phyloP scores from a whole-genome alignment of 2,888 invertebrate species.

The Agonopterix subpropinquella region DNA sequence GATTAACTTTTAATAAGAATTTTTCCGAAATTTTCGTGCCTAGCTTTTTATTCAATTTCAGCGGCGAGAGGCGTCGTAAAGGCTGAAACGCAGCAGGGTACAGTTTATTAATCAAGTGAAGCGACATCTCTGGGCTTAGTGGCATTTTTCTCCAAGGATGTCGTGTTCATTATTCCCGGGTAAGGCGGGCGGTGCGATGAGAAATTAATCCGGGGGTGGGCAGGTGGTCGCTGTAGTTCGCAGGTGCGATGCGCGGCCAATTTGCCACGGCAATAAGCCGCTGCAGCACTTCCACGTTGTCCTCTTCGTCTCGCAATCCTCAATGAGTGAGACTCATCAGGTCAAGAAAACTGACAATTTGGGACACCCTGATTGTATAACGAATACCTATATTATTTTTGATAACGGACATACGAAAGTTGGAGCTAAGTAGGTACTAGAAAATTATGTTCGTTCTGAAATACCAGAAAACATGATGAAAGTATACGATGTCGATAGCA shows the following conservation, averaged over 20 bases:
- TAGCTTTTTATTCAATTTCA: conserved; percentile 28
- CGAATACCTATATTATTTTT: too few relatives aligned
- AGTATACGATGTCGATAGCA: too few relatives aligned
- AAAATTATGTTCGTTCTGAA: too few relatives aligned
- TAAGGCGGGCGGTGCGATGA: conserved; percentile 61
- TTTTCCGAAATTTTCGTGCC: too few relatives aligned
- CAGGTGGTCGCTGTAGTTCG: conserved; percentile 40
- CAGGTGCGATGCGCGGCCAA: conserved; percentile 54
- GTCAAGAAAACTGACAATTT: too few relatives aligned
- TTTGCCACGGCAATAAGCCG: conserved; percentile 43
- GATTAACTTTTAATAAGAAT: too few relatives aligned
- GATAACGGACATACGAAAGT: too few relatives aligned
- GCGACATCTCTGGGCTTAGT: conserved; percentile 49
- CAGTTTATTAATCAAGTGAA: conserved; percentile 66
- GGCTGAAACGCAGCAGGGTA: conserved; percentile 25
- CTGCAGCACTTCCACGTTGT: conserved; percentile 13
- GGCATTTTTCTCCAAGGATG: conserved; percentile 63
- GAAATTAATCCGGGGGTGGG: conserved; percentile 66
- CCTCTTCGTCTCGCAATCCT: conserved; percentile 20
- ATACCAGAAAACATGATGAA: too few relatives aligned
- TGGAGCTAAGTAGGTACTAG: too few relatives aligned
- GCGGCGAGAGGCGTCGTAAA: conserved; percentile 30
- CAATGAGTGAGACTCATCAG: conserved; percentile 11
- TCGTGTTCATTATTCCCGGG: conserved; percentile 61
- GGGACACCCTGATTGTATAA: too few relatives aligned